Percentiles rank a stretch among this genome's conserved stretches.
Conservation (phyloP, 2,888 invertebrate genomes). For the Amphiduros pacificus region DNA sequence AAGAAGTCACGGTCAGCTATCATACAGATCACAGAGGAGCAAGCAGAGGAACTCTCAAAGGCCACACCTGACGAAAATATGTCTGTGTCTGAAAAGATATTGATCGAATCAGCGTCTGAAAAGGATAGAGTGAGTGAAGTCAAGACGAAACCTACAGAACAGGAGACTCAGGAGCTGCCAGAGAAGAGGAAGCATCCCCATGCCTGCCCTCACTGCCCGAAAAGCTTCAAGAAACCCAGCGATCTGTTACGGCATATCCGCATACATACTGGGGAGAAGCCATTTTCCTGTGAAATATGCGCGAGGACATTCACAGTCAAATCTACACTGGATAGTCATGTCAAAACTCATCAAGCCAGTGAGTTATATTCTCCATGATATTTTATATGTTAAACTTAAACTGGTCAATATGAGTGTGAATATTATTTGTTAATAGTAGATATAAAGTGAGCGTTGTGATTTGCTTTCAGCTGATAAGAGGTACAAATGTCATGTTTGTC, state of each 20-base stretch:
- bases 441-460: neutral
- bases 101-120: constrained; percentile 56
- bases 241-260: constrained; percentile 59
- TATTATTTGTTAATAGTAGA: neutral
- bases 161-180: neutral
- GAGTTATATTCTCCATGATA: too few relatives aligned
- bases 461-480: constrained; percentile 47
- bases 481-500: constrained; percentile 58
- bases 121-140: constrained; percentile 53
- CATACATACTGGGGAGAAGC: constrained; percentile 64
- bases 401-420: too few relatives aligned
- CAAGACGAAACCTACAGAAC: constrained; percentile 18
- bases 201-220: constrained; percentile 56
- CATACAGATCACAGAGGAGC: constrained; percentile 41
- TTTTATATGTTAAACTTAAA: too few relatives aligned
- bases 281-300: constrained; percentile 58
- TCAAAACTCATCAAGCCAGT: constrained; percentile 53
- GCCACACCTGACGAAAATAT: constrained; percentile 30
- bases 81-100: constrained; percentile 54
- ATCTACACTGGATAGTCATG: constrained; percentile 59
- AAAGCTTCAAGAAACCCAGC: constrained; percentile 61
- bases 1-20: constrained; percentile 24
- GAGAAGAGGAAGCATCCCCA: neutral
- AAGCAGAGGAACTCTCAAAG: constrained; percentile 39
- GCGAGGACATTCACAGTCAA: constrained; percentile 59